Conservation (phyloP, 2,113 vertebrate species). For the Mustelus asterias region DNA sequence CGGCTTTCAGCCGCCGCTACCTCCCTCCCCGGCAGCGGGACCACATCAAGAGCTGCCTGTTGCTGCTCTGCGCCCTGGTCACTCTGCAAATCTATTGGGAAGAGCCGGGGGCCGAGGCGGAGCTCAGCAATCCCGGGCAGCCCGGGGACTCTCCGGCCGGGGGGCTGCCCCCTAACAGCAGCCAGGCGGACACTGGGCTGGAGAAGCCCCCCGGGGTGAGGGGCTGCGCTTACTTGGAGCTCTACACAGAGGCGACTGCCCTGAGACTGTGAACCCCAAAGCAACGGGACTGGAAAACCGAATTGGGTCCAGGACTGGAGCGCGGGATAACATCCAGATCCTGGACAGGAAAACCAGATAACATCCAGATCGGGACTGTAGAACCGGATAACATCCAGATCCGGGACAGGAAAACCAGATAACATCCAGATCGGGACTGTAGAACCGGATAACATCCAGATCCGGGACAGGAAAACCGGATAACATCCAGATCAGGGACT, state of each 20-base stretch:
- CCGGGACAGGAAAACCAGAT: no score
- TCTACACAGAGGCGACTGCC: not conserved
- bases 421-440: no score
- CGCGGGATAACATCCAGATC: no score
- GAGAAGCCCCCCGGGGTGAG: not conserved
- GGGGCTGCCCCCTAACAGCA: not conserved
- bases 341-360: no score
- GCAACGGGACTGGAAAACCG: no score
- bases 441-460: no score
- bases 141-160: not conserved
- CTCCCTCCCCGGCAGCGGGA: constrained; percentile 31
- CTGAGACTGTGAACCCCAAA: not conserved
- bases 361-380: no score
- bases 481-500: no score
- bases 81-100: constrained; percentile 42
- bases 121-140: not conserved
- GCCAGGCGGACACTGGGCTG: not conserved
- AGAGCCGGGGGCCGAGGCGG: not conserved
- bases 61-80: constrained; percentile 33
- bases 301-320: no score
- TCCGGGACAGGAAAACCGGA: no score
- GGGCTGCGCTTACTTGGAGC: not conserved
- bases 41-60: constrained; percentile 38
- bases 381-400: no score
- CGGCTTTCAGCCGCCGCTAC: constrained; percentile 17